Evolutionary conservation across 2,888 invertebrate species (phyloP).

Genomic region (Arge pagana): DNA sequence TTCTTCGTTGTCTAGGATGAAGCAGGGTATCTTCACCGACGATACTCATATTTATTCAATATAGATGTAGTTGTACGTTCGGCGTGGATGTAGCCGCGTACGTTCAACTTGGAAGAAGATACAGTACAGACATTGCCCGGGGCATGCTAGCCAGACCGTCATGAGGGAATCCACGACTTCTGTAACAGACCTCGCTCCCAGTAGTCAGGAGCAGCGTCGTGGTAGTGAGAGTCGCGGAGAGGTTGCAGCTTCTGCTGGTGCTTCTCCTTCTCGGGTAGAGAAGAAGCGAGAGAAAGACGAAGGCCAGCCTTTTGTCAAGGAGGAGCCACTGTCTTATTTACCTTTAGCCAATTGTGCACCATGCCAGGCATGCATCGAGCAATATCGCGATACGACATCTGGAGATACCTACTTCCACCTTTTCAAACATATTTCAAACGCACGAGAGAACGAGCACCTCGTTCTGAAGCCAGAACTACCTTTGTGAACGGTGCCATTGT

Average conservation of each 20-base stretch:
- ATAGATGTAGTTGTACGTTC: slow-evolving; percentile 14
- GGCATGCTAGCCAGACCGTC: slow-evolving; percentile 28
- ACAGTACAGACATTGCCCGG: slow-evolving; percentile 40
- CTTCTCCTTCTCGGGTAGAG: slow-evolving; percentile 6
- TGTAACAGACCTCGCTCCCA: slow-evolving; percentile 15
- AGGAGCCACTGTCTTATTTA: slow-evolving; percentile 47
- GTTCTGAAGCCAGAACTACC: too few relatives aligned
- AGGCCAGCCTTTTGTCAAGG: slow-evolving; percentile 43
- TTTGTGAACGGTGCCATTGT: too few relatives aligned
- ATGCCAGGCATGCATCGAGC: slow-evolving; percentile 29
- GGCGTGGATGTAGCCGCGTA: background rate
- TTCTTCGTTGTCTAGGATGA: slow-evolving; percentile 7
- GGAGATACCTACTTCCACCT: too few relatives aligned
- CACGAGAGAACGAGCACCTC: too few relatives aligned
- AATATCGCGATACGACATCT: slow-evolving; percentile 25
- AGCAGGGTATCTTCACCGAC: slow-evolving; percentile 6
- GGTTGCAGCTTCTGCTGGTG: too few relatives aligned
- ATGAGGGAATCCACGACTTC: slow-evolving; percentile 13
- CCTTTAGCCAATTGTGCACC: slow-evolving; percentile 44
- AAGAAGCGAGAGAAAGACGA: slow-evolving; percentile 36
- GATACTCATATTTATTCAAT: slow-evolving; percentile 41
- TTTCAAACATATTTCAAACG: too few relatives aligned
- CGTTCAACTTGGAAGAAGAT: slow-evolving; percentile 29
- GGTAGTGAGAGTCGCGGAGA: too few relatives aligned
- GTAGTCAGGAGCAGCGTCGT: too few relatives aligned